Evolutionary conservation across 2,797 vertebrate genomes (phyloP).

Genomic region (Dendrocincla fuliginosa): DNA sequence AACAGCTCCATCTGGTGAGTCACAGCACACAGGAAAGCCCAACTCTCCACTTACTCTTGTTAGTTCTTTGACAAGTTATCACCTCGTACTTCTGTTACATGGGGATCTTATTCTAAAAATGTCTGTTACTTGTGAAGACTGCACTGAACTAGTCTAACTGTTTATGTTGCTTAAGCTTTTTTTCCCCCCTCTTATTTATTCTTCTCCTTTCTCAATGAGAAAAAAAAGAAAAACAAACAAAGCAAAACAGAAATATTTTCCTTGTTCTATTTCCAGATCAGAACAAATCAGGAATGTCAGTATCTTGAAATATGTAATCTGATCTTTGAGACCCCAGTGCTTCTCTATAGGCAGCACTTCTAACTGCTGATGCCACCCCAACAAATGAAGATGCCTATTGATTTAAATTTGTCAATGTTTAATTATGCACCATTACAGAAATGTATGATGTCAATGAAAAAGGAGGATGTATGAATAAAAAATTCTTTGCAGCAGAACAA

Average conservation of each 20-base stretch:
- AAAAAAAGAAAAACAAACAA: background rate
- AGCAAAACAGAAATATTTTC: background rate
- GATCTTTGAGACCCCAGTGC: background rate
- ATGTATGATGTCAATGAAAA: conserved; percentile 45
- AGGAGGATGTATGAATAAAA: conserved; percentile 45
- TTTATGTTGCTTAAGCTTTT: background rate
- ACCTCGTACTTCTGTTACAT: background rate
- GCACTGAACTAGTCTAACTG: background rate
- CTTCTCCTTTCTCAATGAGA: background rate
- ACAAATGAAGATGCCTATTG: conserved; percentile 41
- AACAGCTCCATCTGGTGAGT: background rate
- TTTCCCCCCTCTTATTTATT: background rate
- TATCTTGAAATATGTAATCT: conserved; percentile 1
- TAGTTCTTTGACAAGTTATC: background rate
- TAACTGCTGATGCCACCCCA: background rate
- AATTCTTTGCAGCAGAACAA: conserved; percentile 38
- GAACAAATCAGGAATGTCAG: background rate
- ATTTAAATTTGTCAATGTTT: conserved; percentile 50
- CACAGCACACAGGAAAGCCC: background rate
- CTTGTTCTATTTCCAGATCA: background rate
- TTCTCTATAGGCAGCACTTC: background rate
- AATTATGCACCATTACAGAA: conserved; percentile 62
- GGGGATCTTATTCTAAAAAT: background rate
- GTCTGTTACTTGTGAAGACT: background rate
- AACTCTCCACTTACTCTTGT: background rate